phyloP scores from a whole-genome alignment of 2,888 invertebrate species.

The Limnephilus lunatus region DNA sequence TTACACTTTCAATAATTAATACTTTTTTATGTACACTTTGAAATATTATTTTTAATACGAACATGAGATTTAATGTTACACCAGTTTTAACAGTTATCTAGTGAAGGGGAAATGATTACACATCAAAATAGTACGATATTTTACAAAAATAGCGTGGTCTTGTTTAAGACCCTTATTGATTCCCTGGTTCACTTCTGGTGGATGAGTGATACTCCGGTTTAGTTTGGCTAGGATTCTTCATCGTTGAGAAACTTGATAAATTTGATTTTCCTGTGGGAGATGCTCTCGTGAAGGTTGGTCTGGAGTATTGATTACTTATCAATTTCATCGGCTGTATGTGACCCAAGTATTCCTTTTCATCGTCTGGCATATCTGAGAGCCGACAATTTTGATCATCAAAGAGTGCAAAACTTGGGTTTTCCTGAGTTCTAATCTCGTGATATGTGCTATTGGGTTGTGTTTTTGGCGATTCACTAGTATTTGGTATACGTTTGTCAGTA shows the following conservation, averaged over 20 bases:
- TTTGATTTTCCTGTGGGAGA: slow-evolving; percentile 57
- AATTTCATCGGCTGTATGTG: slow-evolving; percentile 64
- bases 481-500: slow-evolving; percentile 44
- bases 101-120: not conserved
- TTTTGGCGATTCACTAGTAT: slow-evolving; percentile 7
- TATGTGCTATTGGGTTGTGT: slow-evolving; percentile 41
- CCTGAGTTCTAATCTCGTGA: slow-evolving; percentile 64
- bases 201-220: slow-evolving; percentile 64
- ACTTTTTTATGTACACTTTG: not conserved
- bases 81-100: not conserved
- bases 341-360: slow-evolving; percentile 59
- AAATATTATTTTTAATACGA: not conserved
- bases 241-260: slow-evolving; percentile 61
- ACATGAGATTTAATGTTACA: not conserved
- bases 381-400: slow-evolving; percentile 57
- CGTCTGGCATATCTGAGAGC: slow-evolving; percentile 59
- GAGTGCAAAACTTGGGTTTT: slow-evolving; percentile 64
- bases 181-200: slow-evolving; percentile 61
- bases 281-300: slow-evolving; percentile 54
- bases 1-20: not conserved
- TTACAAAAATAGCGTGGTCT: not conserved
- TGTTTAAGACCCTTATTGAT: slow-evolving; percentile 44
- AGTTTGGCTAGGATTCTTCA: slow-evolving; percentile 52
- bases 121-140: not conserved
- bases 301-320: slow-evolving; percentile 62